Base-by-base conservation (phyloP, 2,888 invertebrate species). In the Celastrina argiolus region DNA sequence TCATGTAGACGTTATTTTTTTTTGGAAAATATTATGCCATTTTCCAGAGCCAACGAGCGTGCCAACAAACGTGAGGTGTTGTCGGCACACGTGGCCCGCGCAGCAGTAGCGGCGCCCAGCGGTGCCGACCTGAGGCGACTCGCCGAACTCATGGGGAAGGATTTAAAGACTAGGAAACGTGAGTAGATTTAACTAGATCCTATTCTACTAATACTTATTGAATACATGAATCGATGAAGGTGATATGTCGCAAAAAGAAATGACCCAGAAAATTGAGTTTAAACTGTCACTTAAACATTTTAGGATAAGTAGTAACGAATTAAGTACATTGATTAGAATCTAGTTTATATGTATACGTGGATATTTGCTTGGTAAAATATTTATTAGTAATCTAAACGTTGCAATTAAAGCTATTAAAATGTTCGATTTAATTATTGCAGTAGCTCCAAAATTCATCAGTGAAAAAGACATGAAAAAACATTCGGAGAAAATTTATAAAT, bases 401-500 rank as follows among this genome's bases (percentile, higher is more conserved):
- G 39, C 39, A 3, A 8, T 18, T 2, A 18, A 41, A 7, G 3
- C 18, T 45, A 2, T 18, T 45, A 2, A 18, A 18, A 45, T 45
- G 2, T 10, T 16, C 28, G 12, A 31, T 58, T 56, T 51, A 2
- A 22, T 2, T 5, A 56, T 77, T 78, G 64, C 78, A 88, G 90
- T 78, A 73, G 74, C 78, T n/a, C 80, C 83, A 73, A 91, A 90
- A 87, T 87, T 88, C 67, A 84, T 87, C 56, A 88, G 79, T 82
- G 90, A 91, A 78, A 83, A 81, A 64, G 88, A 87, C 72, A 90
- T 91, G 89, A 91, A 90, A 69, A 85, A 83, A 67, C 90, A 86
- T 74, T 87, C 91, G 0, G 82, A 94, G 70, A 84, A 81, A 70
- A 90, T 91, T 58, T 96, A 95, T 81, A 92, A 93, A 75, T 93